phyloP scores from a whole-genome alignment of 2,113 vertebrate species.

The Menura novaehollandiae region DNA sequence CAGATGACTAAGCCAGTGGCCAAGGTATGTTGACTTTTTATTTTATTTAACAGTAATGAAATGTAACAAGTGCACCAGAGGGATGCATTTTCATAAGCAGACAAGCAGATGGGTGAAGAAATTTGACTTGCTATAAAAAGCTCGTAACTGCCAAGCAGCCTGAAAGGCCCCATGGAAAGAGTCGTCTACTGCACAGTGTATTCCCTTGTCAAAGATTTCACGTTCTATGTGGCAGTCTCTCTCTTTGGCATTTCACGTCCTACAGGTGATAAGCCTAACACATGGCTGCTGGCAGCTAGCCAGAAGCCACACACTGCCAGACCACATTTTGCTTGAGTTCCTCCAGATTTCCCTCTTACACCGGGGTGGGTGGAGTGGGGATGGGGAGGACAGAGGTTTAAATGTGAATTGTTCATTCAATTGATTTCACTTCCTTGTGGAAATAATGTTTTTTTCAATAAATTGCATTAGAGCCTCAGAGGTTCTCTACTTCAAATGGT shows the following conservation, averaged over 20 bases:
- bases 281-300: background rate
- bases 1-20: conserved; percentile 8
- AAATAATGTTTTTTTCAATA: background rate
- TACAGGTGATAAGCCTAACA: background rate
- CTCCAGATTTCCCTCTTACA: background rate
- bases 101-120: conserved; percentile 60
- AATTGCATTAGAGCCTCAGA: background rate
- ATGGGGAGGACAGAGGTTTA: background rate
- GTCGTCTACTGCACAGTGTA: rapidly evolving
- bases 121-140: conserved; percentile 44
- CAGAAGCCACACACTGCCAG: background rate
- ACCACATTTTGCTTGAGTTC: background rate
- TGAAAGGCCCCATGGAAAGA: background rate
- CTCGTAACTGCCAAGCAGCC: background rate
- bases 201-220: background rate
- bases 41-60: conserved; percentile 29
- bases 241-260: background rate
- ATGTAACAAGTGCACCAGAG: conserved; percentile 42
- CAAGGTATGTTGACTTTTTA: conserved; percentile 17
- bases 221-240: rapidly evolving
- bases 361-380: background rate
- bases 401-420: rapidly evolving
- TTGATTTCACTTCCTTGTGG: background rate
- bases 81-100: conserved; percentile 46
- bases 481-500: background rate